phyloP scores from a whole-genome alignment of 2,888 invertebrate species.

The Thalpophila matura region DNA sequence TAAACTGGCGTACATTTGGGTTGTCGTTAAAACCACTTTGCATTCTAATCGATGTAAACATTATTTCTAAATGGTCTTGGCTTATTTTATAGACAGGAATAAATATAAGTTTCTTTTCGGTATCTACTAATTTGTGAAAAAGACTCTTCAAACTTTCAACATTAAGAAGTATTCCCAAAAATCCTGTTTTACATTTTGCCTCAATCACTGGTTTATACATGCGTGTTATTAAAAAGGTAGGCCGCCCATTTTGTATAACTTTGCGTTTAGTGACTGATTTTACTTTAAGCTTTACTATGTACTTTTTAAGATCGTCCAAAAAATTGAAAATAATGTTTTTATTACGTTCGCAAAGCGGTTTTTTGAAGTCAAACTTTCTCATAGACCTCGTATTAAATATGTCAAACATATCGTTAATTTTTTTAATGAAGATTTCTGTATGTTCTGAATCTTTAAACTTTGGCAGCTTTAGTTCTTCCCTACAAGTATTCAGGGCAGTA shows the following conservation, averaged over 20 bases:
- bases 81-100: slow-evolving; percentile 2
- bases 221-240: background rate
- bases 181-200: background rate
- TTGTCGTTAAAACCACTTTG: no score
- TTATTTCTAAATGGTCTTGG: slow-evolving; percentile 5
- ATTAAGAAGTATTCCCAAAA: background rate
- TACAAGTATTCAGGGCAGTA: slow-evolving; percentile 6
- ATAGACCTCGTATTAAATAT: background rate
- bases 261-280: slow-evolving; percentile 4
- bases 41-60: no score
- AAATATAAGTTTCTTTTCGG: background rate
- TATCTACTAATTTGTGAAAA: background rate
- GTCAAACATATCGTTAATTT: slow-evolving; percentile 8
- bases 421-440: slow-evolving; percentile 1
- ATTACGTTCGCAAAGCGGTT: background rate
- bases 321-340: background rate
- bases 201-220: slow-evolving; percentile 1
- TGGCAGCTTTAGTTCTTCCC: background rate
- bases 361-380: slow-evolving; percentile 4
- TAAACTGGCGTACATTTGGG: slow-evolving; percentile 5
- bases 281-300: background rate
- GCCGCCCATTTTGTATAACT: no score
- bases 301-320: background rate
- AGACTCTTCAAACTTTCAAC: slow-evolving; percentile 4
- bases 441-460: background rate